Conservation (phyloP, 2,113 vertebrate genomes). For the Macaca fascicularis region T2T-MFA8v1.1 NC_088378.1:1996001-1996500, state of each 20-base stretch:
- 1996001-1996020: no score
- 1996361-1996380: not conserved
- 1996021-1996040: no score
- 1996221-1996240: no score
- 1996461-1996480: rapidly evolving
- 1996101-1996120: no score
- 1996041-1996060: not conserved
- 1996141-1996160: not conserved
- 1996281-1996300: rapidly evolving
- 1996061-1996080: rapidly evolving
- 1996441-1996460: no score
- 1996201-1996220: not conserved
- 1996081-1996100: not conserved
- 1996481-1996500: rapidly evolving
- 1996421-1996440: not conserved
- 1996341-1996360: not conserved
- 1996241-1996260: rapidly evolving
- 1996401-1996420: not conserved
- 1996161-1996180: rapidly evolving
- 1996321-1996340: not conserved
- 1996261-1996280: not conserved
- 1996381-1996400: not conserved
- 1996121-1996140: not conserved
- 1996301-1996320: no score
- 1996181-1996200: no score